Evolutionary conservation across 1,140 invertebrate genomes (phyloP).

Genomic region (Artemia franciscana): DNA sequence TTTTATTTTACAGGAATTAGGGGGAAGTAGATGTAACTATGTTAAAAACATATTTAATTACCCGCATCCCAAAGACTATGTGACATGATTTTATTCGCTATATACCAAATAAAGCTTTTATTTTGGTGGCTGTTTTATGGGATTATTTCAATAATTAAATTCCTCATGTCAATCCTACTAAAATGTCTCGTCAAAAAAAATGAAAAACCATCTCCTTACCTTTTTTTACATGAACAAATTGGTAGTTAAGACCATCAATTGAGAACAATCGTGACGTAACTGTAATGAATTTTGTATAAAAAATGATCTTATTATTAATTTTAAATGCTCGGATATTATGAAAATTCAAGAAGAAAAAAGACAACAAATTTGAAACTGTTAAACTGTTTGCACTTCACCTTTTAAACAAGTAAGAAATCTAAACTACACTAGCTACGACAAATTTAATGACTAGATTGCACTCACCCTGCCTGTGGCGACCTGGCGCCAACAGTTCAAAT

Average conservation of each 20-base stretch:
- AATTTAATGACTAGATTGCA: constrained; percentile 10
- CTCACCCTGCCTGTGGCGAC: constrained; percentile 7
- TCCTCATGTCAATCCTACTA: no score
- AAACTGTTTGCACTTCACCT: not conserved
- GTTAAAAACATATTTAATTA: no score
- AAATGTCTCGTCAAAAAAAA: no score
- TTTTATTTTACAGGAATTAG: no score
- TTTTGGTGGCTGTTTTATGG: no score
- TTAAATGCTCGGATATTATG: not conserved
- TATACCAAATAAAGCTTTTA: no score
- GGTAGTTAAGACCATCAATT: not conserved
- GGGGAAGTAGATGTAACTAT: no score
- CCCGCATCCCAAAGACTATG: no score
- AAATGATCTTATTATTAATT: not conserved
- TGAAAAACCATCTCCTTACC: no score
- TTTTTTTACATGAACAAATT: no score
- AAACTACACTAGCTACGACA: not conserved
- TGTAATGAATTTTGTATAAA: not conserved
- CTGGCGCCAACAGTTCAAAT: not conserved
- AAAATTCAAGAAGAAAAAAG: not conserved
- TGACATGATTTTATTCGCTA: no score
- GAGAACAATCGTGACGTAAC: not conserved
- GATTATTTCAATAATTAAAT: no score
- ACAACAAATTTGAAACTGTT: not conserved
- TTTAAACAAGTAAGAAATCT: not conserved